Evolutionary conservation across 2,888 invertebrate genomes (phyloP), one percentile per base, ranked within the genome.

Genomic region (Xanthia icteritia): DNA sequence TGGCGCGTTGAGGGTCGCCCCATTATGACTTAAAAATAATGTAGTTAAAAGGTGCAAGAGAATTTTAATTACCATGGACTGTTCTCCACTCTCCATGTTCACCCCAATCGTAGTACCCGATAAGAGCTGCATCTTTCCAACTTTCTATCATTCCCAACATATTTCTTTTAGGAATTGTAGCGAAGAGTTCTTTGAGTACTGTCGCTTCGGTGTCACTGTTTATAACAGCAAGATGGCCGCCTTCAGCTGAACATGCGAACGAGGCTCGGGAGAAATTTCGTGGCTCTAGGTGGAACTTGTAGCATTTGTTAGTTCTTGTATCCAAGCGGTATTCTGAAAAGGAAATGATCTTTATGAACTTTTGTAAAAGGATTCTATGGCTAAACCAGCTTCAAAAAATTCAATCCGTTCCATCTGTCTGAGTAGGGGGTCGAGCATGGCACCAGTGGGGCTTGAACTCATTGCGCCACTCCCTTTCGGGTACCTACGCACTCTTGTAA

Each of bases 161-260:
- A 0, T 65, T 60, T 0, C 15, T 23, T 20, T 74, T 85, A 2
- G 91, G 90, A 68, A 91, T 79, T 63, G 88, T 88, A 0, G 81
- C 86, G 20, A 88, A 91, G 20, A 73, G 45, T 36, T 73, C 73
- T 73, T 0, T 60, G 2, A 93, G 54, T 1, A 91, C 88, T 5
- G 48, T 56, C 0, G 90, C 89, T 76, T 94, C 94, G 0, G 23
- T 45, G 0, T 91, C 90, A 15, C 90, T 93, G 86, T 94, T 94
- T 77, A 94, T 91, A 73, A 94, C 89, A 39, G 88, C 89, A 45
- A 94, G 89, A 79, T 94, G 79, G 0, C 90, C 93, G 17, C 93
- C 93, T 79, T 94, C 94, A 0, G 92, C 92, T 4, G 88, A 74
- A 66, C 94, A 94, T 1, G 92, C 82, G 89, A 92, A 91, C 85